phyloP scores from a whole-genome alignment of 1,140 invertebrate genomes.

The Euura saliciscinereae region DNA sequence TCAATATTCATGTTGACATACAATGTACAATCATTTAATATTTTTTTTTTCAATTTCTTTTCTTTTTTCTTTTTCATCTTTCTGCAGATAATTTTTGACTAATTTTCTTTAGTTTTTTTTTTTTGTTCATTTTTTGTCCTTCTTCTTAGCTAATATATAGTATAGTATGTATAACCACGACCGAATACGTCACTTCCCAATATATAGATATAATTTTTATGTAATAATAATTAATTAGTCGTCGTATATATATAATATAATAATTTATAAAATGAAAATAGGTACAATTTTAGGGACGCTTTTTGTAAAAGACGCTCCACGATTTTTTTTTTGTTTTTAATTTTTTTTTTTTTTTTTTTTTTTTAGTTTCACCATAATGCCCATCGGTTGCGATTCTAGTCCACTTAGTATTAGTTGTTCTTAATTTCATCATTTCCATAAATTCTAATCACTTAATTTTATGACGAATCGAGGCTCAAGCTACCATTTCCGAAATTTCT shows the following conservation, averaged over 20 bases:
- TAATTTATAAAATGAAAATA: conserved; percentile 63
- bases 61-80: conserved; percentile 19
- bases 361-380: conserved; percentile 55
- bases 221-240: neutral
- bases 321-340: conserved; percentile 46
- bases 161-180: conserved; percentile 56
- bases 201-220: conserved; percentile 43
- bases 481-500: conserved; percentile 2
- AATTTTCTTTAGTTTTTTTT: conserved; percentile 18
- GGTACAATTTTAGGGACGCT: conserved; percentile 60
- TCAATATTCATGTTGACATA: conserved; percentile 48
- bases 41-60: conserved; percentile 26
- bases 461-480: neutral
- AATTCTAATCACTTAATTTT: conserved; percentile 2
- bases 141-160: conserved; percentile 57
- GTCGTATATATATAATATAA: conserved; percentile 19
- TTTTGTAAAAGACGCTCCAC: conserved; percentile 59
- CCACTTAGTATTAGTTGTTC: conserved; percentile 55
- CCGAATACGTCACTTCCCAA: conserved; percentile 59
- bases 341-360: conserved; percentile 43
- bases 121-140: conserved; percentile 24
- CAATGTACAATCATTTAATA: conserved; percentile 55
- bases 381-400: conserved; percentile 63
- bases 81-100: conserved; percentile 29
- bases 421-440: conserved; percentile 7